Evolutionary conservation across 2,797 vertebrate genomes (phyloP).

Genomic region (Prunella strophiata): DNA sequence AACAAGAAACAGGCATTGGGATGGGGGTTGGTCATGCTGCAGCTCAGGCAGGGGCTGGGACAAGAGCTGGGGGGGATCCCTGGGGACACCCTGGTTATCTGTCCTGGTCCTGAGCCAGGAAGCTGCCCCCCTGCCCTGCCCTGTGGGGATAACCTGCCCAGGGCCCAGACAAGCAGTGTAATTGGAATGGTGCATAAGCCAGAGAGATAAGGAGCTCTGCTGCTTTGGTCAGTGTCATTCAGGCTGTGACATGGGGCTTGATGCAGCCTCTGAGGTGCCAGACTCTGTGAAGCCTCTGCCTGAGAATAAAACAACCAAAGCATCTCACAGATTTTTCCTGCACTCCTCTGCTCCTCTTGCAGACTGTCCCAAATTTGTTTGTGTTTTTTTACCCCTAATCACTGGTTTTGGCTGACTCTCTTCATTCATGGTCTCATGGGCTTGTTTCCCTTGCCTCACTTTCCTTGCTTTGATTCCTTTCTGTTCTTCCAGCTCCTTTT

Average conservation of each 20-base stretch:
- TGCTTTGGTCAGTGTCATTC: rapidly evolving
- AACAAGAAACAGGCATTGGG: not conserved
- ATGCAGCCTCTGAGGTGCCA: not conserved
- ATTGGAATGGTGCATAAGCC: not conserved
- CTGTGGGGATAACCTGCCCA: rapidly evolving
- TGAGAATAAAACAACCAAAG: not conserved
- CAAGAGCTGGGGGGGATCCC: not conserved
- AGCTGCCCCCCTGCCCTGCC: rapidly evolving
- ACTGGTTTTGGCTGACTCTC: not conserved
- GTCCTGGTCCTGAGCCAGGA: not conserved
- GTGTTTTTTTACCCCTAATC: not conserved
- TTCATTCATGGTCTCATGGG: not conserved
- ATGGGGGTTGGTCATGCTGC: not conserved
- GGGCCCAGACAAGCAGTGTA: rapidly evolving
- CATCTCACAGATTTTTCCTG: not conserved
- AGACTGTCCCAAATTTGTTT: not conserved
- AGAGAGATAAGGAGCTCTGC: slow-evolving; percentile 15
- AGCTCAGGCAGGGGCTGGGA: not conserved
- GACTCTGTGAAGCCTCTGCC: not conserved
- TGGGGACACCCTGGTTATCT: not conserved
- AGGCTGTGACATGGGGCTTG: rapidly evolving
- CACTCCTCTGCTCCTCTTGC: not conserved
- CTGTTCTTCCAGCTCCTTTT: not conserved
- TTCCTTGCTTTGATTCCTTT: not conserved
- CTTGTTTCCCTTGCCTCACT: not conserved